A percentile compares a stretch with the other conserved stretches of the same genome.
phyloP scores from a whole-genome alignment of 2,113 vertebrate genomes.

The Maccullochella peelii region DNA sequence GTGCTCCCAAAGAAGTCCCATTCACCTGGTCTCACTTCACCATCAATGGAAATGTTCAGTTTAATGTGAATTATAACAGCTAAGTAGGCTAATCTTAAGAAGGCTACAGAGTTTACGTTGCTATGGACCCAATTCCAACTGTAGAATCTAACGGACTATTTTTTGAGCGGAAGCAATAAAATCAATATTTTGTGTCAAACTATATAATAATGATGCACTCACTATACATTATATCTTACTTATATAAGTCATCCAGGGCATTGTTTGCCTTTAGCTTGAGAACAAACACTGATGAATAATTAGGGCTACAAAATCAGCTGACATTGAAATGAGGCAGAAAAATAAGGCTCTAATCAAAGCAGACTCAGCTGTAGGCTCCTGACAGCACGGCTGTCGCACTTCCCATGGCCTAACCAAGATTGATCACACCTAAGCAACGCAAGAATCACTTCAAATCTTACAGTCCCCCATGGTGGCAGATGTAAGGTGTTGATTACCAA shows the following conservation, averaged over 20 bases:
- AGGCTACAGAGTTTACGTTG: too few species aligned
- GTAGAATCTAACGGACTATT: too few species aligned
- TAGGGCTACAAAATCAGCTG: neutral
- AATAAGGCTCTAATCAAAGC: slow-evolving; percentile 21
- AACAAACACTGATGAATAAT: slow-evolving; percentile 1
- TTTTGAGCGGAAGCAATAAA: too few species aligned
- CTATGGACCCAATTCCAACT: too few species aligned
- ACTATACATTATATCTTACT: too few species aligned
- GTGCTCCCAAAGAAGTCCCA: too few species aligned
- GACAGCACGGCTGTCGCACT: neutral
- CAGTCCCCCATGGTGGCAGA: slow-evolving; percentile 10
- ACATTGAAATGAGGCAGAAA: slow-evolving; percentile 14
- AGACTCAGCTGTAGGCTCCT: slow-evolving; percentile 5
- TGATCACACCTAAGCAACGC: slow-evolving; percentile 3
- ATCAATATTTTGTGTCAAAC: too few species aligned
- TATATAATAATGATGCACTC: too few species aligned
- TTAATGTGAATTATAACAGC: too few species aligned
- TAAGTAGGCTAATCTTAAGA: too few species aligned
- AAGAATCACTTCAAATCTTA: neutral
- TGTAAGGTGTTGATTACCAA: slow-evolving; percentile 46
- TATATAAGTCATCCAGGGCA: slow-evolving; percentile 7
- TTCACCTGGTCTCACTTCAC: too few species aligned
- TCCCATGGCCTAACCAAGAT: slow-evolving; percentile 1
- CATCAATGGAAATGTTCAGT: too few species aligned
- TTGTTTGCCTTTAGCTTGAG: slow-evolving; percentile 13